Evolutionary conservation across 2,888 invertebrate genomes (phyloP).

Genomic region (Drosophila paranaensis): DNA sequence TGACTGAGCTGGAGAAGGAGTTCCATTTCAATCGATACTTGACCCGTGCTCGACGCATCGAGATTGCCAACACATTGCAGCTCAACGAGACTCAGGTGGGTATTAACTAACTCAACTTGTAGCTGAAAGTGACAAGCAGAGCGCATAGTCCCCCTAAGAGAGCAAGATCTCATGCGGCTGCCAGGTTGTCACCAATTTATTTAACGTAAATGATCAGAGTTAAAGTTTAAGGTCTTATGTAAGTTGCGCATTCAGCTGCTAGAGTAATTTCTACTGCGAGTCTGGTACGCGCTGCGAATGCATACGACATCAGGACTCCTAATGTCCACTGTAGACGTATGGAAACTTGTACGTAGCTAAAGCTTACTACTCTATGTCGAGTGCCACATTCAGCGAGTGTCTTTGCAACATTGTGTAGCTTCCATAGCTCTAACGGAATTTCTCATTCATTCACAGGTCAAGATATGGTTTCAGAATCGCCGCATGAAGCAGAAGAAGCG

Average conservation of each 20-base stretch:
- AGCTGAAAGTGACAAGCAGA: not conserved
- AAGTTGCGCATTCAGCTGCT: no score
- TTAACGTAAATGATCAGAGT: no score
- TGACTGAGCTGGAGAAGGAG: conserved; percentile 99
- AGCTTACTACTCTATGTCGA: no score
- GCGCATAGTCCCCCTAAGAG: no score
- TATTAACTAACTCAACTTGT: not conserved
- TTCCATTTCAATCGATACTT: conserved; percentile 99
- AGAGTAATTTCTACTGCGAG: no score
- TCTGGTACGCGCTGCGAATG: no score
- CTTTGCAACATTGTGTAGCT: no score
- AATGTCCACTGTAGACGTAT: no score
- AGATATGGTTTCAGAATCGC: conserved; percentile 99
- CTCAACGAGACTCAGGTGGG: conserved; percentile 96
- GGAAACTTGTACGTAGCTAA: not conserved
- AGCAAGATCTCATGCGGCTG: no score
- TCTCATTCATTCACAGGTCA: conserved; percentile 86
- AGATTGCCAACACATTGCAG: conserved; percentile 98
- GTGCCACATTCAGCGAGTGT: not conserved
- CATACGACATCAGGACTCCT: no score
- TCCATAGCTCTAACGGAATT: not conserved
- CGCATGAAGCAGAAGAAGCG: conserved; percentile 99
- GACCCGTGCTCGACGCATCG: conserved; percentile 97
- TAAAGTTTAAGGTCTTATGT: no score
- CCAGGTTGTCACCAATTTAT: no score